phyloP scores from a whole-genome alignment of 2,888 invertebrate genomes.

The Ariolimax columbianus region DNA sequence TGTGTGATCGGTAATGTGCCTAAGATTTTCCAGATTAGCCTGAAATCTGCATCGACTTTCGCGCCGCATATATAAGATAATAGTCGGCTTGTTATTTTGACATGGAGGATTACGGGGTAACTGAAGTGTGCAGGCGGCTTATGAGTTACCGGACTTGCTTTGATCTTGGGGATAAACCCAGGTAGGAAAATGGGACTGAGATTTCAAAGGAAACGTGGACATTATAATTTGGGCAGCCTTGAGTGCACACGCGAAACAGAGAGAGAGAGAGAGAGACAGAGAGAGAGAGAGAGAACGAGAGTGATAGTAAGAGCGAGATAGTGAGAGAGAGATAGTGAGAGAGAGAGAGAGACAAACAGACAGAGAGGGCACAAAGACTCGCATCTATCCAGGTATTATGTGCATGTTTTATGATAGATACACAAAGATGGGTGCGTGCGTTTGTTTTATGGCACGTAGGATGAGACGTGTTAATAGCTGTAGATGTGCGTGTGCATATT shows the following conservation, averaged over 20 bases:
- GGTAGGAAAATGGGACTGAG: neutral
- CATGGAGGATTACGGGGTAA: neutral
- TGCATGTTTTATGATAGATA: too few relatives aligned
- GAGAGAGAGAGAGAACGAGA: neutral
- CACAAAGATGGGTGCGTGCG: too few relatives aligned
- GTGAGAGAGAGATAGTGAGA: too few relatives aligned
- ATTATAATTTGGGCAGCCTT: neutral
- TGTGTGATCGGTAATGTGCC: neutral
- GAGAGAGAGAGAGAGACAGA: neutral
- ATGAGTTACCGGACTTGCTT: neutral
- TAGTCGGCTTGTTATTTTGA: neutral
- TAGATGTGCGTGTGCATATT: too few relatives aligned
- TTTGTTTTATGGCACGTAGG: too few relatives aligned
- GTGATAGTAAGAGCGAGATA: too few relatives aligned
- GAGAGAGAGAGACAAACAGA: too few relatives aligned
- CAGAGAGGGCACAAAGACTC: too few relatives aligned
- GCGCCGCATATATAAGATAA: neutral
- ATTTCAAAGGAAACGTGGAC: neutral
- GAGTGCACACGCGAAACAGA: neutral
- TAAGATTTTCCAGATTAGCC: neutral
- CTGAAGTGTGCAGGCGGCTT: neutral
- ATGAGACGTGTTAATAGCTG: too few relatives aligned
- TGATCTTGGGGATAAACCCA: neutral
- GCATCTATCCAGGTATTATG: too few relatives aligned
- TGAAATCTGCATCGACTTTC: neutral